Evolutionary conservation across 2,888 invertebrate genomes (phyloP), one percentile per base, ranked within the genome.

Genomic region (Agrilus cyanescens): DNA sequence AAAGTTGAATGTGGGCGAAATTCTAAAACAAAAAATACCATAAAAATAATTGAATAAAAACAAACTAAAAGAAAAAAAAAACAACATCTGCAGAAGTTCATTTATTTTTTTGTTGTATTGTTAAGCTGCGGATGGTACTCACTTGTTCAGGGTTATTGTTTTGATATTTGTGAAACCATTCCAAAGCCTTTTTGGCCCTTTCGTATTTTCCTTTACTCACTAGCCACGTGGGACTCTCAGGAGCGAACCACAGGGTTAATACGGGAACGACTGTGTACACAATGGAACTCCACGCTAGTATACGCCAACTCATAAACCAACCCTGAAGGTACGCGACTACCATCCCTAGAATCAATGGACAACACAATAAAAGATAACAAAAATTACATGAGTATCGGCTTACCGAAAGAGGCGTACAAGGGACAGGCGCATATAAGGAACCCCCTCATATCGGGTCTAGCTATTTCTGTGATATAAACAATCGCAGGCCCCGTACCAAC

Each of bases 181-280:
- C 66, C 16, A 76, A 55, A 2, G 74, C 65, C 37, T 68, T 68
- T 25, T 68, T 68, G 1, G 76, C 76, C 43, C 74, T 68, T 5
- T 72, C 73, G n/a, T 65, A 60, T 14, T 68, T 63, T 1, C 72
- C 74, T 53, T 70, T 73, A 1, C 73, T 69, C 3, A 75, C 69
- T 1, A 76, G 61, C 76, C 76, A 77, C 1, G 72, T 69, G 0
- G 77, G 76, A 44, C 75, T 75, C 58, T 77, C 77, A 1, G 74
- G 74, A 3, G 74, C 68, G 45, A 71, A 68, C 49, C 72, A 57
- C 4, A 74, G 62, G 4, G 75, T 52, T 6, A 73, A 39, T 2
- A 69, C 57, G 1, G 76, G 74, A 8, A 74, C 48, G 5, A 73
- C 50, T n/a, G 71, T 69, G 51, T 72, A 76, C 15, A 67, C 63